phyloP scores from a whole-genome alignment of 2,797 vertebrate species.

The Clarias fuscus region DNA sequence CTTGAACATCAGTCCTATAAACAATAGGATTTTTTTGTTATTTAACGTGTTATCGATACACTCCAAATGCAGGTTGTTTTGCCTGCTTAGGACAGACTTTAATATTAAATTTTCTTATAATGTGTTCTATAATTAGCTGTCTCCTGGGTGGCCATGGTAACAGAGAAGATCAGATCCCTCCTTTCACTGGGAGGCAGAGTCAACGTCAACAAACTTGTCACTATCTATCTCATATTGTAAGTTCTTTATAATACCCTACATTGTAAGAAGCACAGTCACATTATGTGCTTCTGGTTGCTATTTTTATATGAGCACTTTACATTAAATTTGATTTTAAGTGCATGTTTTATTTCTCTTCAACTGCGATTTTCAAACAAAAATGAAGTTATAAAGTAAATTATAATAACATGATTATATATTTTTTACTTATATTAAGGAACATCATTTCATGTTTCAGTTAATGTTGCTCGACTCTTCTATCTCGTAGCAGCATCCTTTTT shows the following conservation, averaged over 20 bases:
- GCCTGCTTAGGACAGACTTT: background rate
- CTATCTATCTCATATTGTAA: slow-evolving; percentile 75
- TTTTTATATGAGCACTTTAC: background rate
- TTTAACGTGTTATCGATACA: background rate
- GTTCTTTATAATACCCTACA: slow-evolving; percentile 35
- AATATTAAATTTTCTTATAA: background rate
- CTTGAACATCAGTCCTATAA: too few species aligned
- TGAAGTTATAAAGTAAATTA: background rate
- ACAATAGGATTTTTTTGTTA: too few species aligned
- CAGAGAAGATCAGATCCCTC: slow-evolving; percentile 30
- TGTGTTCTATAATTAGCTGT: slow-evolving; percentile 58
- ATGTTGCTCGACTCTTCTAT: background rate
- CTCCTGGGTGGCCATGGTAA: slow-evolving; percentile 48
- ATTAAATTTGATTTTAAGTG: background rate
- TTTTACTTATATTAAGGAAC: background rate
- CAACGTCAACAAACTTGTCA: slow-evolving; percentile 64
- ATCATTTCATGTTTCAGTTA: background rate
- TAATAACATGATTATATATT: too few species aligned
- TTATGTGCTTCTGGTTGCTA: background rate
- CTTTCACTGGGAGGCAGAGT: slow-evolving; percentile 48
- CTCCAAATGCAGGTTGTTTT: background rate
- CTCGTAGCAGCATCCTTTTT: background rate
- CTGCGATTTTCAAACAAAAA: too few species aligned
- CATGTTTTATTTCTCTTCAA: background rate
- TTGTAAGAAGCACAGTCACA: background rate